Evolutionary conservation across 2,797 vertebrate genomes (phyloP).

Genomic region (Garrulus glandarius): DNA sequence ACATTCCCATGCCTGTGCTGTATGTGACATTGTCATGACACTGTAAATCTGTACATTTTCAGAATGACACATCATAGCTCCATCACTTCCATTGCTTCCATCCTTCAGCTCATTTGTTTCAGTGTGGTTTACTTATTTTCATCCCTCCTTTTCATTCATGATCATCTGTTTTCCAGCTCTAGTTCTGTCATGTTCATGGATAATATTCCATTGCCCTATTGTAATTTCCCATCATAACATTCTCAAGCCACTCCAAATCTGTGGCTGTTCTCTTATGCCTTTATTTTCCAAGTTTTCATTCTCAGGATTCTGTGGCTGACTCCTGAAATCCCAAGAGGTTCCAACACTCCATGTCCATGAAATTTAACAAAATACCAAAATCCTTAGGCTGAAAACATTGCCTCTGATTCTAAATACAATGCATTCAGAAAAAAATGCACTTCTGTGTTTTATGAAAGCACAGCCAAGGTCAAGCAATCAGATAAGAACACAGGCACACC

Average conservation of each 20-base stretch:
- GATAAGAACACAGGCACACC: background rate
- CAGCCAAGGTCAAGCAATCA: background rate
- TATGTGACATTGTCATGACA: background rate
- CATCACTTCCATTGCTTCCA: background rate
- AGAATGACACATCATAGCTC: background rate
- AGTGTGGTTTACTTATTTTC: background rate
- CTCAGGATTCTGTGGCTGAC: background rate
- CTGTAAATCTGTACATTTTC: background rate
- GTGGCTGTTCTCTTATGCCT: background rate
- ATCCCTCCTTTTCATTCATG: background rate
- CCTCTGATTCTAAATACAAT: background rate
- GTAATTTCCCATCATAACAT: background rate
- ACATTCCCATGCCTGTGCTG: background rate
- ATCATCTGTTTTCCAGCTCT: background rate
- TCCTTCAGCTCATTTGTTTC: background rate
- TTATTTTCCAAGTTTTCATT: background rate
- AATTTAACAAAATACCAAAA: background rate
- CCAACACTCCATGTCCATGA: background rate
- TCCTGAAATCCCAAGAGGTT: background rate
- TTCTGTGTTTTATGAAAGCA: background rate
- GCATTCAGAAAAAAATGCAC: background rate
- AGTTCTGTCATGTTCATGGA: background rate
- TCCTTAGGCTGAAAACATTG: background rate
- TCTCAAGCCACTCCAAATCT: background rate
- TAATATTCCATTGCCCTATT: background rate